Evolutionary conservation across 2,113 vertebrate species (phyloP), one percentile per base, ranked within the genome.

Genomic region (Thamnaconus septentrionalis): DNA sequence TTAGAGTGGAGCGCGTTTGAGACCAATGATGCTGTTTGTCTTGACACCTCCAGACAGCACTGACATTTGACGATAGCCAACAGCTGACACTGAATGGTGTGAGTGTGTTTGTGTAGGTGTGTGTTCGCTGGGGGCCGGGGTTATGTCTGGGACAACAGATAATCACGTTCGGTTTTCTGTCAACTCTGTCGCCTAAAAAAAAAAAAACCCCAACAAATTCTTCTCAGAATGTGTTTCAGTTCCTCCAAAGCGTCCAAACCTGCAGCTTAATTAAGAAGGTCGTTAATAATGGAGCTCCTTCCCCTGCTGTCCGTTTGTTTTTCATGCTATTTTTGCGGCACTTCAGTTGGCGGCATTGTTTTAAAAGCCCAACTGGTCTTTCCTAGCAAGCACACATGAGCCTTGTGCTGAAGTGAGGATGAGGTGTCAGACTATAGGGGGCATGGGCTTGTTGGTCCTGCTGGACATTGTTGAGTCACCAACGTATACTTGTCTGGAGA

Each of bases 401-500:
- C 40, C 41, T 56, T n/a, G 54, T 41, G 8, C 6, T 6, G 8
- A 2, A 4, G 40, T 55, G 10, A 56, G 51, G 76, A 52, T 53
- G 71, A 71, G 78, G 56, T 67, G 75, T 82, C 69, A 75, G 65
- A 76, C 49, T 56, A 61, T 59, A 75, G 68, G 63, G 71, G 71
- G 78, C 70, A 64, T 61, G 74, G 78, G 54, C 75, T 79, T 76
- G 70, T 80, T 83, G 50, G 74, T 72, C 71, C 60, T 40, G 3
- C 73, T 73, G 70, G 60, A 84, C 81, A 89, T 84, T 88, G 87
- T 85, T 82, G 72, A 86, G 76, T 75, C 75, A 76, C 80, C 66
- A 80, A 79, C 77, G 64, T 77, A 81, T 70, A 77, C 63, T 78
- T 64, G 85, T 80, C 76, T 61, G 1, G 62, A 59, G 74, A 87